Evolutionary conservation across 2,113 vertebrate species (phyloP), one percentile per base, ranked within the genome.

Genomic region (Vimba vimba): DNA sequence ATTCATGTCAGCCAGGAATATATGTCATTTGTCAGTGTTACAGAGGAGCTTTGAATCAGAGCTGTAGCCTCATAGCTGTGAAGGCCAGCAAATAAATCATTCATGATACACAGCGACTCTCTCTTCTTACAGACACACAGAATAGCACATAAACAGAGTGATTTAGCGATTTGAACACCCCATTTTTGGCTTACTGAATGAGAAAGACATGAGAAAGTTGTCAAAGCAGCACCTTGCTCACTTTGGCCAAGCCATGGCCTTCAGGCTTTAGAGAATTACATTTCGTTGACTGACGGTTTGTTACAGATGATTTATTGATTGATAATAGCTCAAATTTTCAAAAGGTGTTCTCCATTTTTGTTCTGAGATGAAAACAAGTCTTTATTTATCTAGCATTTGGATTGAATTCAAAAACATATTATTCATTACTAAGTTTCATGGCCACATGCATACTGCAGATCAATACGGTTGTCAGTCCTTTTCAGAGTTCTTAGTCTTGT

Each of bases 81-180:
- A 93, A 91, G 90, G 89, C 92, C 83, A 59, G 85, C 88, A 85
- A 88, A 95, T 95, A 94, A 95, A 95, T 95, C 93, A 94, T 88
- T 91, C 91, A 91, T 87, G 91, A 90, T 88, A 85, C 85, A 93
- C 93, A 93, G 86, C 89, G 89, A 87, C 92, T 55, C 83, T 84
- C 88, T 90, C 86, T 90, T 91, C 87, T 87, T 89, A 89, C 87
- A 60, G 30, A 57, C 82, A 79, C 68, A 88, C 90, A 93, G 92
- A 94, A 93, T 93, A 91, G 93, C 94, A 94, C 88, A 89, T 91
- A 91, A 76, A 93, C 92, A 93, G 92, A 47, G 36, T 64, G 59
- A 80, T 80, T 80, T 92, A 92, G 90, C 90, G 91, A 92, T 93
- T 88, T 62, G 89, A 92, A 89, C 86, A 87, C 86, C 91, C 85